Evolutionary conservation across 2,113 vertebrate genomes (phyloP), one percentile per base, ranked within the genome.

Genomic region (Cottus gobio): DNA sequence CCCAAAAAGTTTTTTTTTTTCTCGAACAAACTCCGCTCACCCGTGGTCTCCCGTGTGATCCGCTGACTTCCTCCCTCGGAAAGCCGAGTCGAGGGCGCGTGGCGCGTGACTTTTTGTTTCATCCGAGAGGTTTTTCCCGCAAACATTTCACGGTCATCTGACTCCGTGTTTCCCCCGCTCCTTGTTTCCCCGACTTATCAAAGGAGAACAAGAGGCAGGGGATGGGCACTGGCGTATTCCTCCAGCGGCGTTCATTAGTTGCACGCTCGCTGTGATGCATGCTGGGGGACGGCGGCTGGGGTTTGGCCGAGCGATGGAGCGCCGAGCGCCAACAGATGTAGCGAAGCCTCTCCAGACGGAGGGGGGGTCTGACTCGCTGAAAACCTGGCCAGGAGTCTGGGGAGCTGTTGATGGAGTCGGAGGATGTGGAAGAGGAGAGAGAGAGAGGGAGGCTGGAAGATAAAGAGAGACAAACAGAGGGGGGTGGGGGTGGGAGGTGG

Each of bases 231-330:
- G 78, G 75, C 48, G 30, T 86, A 86, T 90, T 90, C 85, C 89
- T 82, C 67, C 73, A 83, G 57, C 75, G 34, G 12, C 83, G 89
- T 93, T 93, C 90, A 90, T 94, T 93, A 93, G 90, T 63, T 63
- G 80, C 75, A 86, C 71, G 20, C 90, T 92, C 18, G 74, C 92
- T 91, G 91, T 34, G 90, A 87, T 82, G 88, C 93, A 87, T 88
- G 88, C 90, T 90, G 93, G 69, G 91, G 63, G 77, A 80, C 78
- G 83, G 85, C 71, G 84, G 89, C 83, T 67, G 63, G 77, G 84
- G 84, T 91, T 77, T 89, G 88, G 87, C 30, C 65, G 61, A 88
- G 60, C 89, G 80, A 82, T 90, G 86, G 67, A 87, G 81, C 86
- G 50, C 84, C 56, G 85, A 87, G 76, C 58, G 52, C 71, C 68